phyloP scores from a whole-genome alignment of 2,888 invertebrate species.

The Athalia rosae region DNA sequence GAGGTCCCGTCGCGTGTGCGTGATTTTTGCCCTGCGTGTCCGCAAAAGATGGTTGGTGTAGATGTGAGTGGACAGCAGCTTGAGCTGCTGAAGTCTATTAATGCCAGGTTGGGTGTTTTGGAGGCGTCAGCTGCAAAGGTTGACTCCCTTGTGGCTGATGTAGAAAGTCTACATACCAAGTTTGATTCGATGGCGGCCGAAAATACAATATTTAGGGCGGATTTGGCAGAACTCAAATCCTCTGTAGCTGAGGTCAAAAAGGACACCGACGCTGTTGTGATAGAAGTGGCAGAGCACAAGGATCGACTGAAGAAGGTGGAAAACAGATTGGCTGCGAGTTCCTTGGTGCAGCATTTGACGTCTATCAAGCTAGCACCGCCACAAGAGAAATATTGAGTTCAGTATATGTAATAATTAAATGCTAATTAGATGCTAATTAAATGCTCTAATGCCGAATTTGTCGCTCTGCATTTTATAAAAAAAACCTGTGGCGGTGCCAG shows the following conservation, averaged over 20 bases:
- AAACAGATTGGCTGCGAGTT: neutral
- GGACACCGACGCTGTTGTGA: neutral
- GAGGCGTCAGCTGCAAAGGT: neutral
- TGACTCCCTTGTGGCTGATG: conserved; percentile 1
- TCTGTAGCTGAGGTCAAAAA: neutral
- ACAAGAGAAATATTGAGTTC: too few relatives aligned
- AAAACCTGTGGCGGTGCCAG: too few relatives aligned
- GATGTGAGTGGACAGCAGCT: neutral
- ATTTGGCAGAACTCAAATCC: neutral
- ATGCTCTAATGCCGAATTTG: too few relatives aligned
- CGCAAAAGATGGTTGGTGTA: neutral
- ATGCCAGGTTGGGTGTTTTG: neutral
- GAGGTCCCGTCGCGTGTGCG: neutral
- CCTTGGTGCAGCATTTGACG: too few relatives aligned
- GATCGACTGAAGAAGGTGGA: neutral
- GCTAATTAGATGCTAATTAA: too few relatives aligned
- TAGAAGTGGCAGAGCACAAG: neutral
- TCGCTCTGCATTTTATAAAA: too few relatives aligned
- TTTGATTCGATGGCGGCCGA: conserved; percentile 4
- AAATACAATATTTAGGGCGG: neutral
- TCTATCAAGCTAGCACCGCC: too few relatives aligned
- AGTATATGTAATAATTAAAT: too few relatives aligned
- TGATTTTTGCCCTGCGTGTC: neutral
- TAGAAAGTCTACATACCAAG: neutral
- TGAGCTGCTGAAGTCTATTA: neutral